These are phyloP conservation scores for Ctenosaura bakeri DNA, from an alignment of 2,797 vertebrate genomes.

Conservation along the genomic window DNA sequence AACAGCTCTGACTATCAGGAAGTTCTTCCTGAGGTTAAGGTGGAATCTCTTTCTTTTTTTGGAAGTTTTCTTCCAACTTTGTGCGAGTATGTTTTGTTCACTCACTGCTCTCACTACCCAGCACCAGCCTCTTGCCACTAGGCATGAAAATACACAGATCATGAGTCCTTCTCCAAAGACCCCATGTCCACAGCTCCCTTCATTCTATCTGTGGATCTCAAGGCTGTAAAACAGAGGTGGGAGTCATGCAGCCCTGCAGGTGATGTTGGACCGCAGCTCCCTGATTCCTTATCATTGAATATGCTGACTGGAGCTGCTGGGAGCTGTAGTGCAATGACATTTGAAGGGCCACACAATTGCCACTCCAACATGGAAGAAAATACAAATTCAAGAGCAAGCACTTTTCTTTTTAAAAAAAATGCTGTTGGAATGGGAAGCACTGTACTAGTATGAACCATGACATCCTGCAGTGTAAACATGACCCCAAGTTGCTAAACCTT, in stretches of 20 bases:
- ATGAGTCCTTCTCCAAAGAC: background rate
- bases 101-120: background rate
- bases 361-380: background rate
- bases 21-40: no score
- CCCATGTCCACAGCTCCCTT: background rate
- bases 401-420: background rate
- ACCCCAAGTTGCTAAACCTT: constrained; percentile 7
- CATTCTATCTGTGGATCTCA: background rate
- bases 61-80: no score
- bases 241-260: background rate
- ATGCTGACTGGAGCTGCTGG: background rate
- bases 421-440: background rate
- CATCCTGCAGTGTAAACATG: background rate
- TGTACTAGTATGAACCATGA: constrained; percentile 3
- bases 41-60: no score
- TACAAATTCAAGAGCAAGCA: background rate
- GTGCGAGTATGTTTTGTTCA: no score
- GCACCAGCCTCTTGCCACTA: background rate
- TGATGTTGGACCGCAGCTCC: background rate
- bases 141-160: no score
- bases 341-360: background rate
- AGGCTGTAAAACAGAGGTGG: background rate
- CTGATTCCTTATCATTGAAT: background rate
- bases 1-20: no score
- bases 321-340: background rate